Evolutionary conservation across 2,113 vertebrate species (phyloP).

Genomic region (Amazona guildingii): DNA sequence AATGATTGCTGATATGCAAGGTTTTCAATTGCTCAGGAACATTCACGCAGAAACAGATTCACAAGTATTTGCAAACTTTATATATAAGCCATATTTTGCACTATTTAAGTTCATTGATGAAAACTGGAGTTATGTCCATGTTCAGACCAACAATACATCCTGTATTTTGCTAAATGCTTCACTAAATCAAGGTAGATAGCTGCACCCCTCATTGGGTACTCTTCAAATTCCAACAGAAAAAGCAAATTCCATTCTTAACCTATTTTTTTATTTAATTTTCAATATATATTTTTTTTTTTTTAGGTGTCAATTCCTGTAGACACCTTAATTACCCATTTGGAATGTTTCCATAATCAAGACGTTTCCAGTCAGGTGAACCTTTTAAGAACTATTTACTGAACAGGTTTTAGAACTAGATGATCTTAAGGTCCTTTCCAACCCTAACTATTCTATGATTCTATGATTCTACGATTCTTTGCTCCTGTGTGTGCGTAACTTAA

Average conservation of each 20-base stretch:
- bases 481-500: neutral
- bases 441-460: no score
- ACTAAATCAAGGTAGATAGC: neutral
- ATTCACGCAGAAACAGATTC: neutral
- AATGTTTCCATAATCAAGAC: neutral
- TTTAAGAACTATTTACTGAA: neutral
- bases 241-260: neutral
- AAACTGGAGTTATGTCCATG: neutral
- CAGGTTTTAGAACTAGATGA: neutral
- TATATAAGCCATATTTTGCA: neutral
- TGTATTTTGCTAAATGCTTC: neutral
- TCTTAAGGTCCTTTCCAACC: no score
- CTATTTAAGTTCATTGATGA: neutral
- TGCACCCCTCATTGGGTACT: neutral
- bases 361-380: neutral
- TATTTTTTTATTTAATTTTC: neutral
- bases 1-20: neutral
- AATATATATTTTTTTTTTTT: neutral
- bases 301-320: neutral
- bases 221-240: neutral
- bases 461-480: neutral
- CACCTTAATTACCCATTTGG: neutral
- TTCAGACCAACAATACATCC: neutral
- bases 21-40: neutral
- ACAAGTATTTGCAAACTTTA: neutral